A percentile compares a stretch with the other conserved stretches of the same genome.
These are phyloP conservation scores for Muraenolepis orangiensis DNA, from an alignment of 2,797 vertebrate genomes.

Conservation along the genomic window DNA sequence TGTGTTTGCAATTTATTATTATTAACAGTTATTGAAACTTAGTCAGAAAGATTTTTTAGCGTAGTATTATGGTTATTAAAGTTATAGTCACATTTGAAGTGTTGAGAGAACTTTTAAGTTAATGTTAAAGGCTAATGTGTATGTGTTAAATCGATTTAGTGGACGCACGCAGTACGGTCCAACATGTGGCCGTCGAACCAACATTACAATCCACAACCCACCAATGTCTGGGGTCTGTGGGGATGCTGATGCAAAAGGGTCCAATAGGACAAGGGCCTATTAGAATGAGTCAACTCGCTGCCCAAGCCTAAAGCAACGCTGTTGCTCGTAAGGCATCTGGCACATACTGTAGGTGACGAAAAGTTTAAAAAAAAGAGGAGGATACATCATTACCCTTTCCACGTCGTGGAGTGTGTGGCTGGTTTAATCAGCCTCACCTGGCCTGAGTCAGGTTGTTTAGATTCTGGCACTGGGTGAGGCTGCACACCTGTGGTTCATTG, in stretches of 20 bases:
- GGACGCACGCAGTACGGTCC: neutral
- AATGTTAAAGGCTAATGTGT: neutral
- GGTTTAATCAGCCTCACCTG: no score
- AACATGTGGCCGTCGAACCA: neutral
- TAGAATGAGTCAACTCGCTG: conserved; percentile 45
- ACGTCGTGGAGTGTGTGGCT: no score
- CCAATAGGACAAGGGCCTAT: conserved; percentile 23
- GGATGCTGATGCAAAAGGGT: conserved; percentile 22
- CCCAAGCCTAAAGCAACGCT: conserved; percentile 69
- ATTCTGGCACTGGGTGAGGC: no score
- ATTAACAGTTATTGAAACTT: no score
- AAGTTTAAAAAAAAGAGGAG: conserved; percentile 22
- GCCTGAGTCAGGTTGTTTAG: no score
- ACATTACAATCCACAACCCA: neutral
- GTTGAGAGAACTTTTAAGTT: neutral
- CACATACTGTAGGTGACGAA: conserved; percentile 6
- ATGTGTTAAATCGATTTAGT: neutral
- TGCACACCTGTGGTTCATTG: no score
- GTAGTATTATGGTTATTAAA: neutral
- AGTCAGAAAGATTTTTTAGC: no score
- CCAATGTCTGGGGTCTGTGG: conserved; percentile 5
- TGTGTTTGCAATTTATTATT: no score
- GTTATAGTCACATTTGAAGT: neutral
- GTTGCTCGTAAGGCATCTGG: conserved; percentile 59
- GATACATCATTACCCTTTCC: conserved; percentile 36